Evolutionary conservation across 2,113 vertebrate genomes (phyloP), one percentile per base, ranked within the genome.

Genomic region (Limnothrissa miodon): DNA sequence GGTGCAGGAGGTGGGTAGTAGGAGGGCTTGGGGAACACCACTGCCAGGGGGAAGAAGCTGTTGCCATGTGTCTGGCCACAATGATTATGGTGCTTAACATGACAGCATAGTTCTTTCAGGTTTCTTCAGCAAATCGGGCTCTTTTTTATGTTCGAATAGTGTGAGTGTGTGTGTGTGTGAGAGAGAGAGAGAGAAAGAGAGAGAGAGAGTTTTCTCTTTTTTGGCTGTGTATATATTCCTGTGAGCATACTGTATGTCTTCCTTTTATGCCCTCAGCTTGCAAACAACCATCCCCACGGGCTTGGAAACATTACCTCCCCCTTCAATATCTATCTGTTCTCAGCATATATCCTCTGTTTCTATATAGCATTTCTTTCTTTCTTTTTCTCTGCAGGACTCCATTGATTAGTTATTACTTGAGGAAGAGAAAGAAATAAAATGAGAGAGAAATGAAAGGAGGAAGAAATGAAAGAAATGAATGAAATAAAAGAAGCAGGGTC

Each of bases 321-420:
- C 42, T 82, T 56, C 36, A 15, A 11, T 70, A 1, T 33, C 25
- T 13, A 25, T 70, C 62, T 70, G 25, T 70, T 29, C 29, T 36
- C 48, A 53, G 48, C 19, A 42, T 2, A 42, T 4, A 42, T 42
- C 42, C 6, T 42, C 42, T 42, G 42, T 42, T 6, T 42, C 42
- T 42, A 2, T 42, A 6, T 2, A 42, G n/a, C n/a, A n/a, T n/a
- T n/a, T n/a, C n/a, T 19, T 44, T 80, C 48, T 53, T 19, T 46
- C 70, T 70, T 62, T 62, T 79, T 81, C 84, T 59, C 82, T 4
- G 45, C 44, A 66, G 85, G 53, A 45, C 74, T 80, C 78, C 39
- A 80, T 80, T 87, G 84, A 86, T 85, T 86, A 70, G 25, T 45
- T 80, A 79, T 51, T 42, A 83, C 39, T 81, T 78, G 53, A 79